phyloP scores from a whole-genome alignment of 2,113 vertebrate species.

The Catharus fuscescens region DNA sequence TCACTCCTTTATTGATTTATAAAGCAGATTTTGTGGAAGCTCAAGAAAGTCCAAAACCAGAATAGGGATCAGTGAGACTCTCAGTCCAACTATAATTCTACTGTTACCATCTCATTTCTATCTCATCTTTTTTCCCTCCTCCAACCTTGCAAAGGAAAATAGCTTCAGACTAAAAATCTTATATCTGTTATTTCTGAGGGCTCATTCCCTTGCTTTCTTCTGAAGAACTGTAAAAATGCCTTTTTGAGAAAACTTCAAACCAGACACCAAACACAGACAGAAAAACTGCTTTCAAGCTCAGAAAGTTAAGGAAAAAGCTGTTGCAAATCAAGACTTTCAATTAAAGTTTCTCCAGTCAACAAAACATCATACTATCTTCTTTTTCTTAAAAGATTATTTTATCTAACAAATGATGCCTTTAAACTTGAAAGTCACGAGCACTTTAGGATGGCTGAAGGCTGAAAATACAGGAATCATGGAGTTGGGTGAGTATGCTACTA shows the following conservation, averaged over 20 bases:
- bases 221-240: neutral
- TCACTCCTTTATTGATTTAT: neutral
- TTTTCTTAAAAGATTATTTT: neutral
- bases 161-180: neutral
- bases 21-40: neutral
- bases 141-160: neutral
- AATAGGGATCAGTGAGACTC: neutral
- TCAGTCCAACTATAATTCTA: neutral
- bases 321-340: neutral
- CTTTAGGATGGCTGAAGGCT: neutral
- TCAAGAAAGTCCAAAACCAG: neutral
- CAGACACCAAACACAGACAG: neutral
- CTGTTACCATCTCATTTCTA: neutral
- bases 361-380: neutral
- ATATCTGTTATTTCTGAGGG: neutral
- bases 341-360: neutral
- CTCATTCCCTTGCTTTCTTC: neutral
- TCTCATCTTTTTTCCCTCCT: neutral
- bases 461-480: neutral
- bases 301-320: neutral
- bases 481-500: neutral
- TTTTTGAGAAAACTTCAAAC: neutral
- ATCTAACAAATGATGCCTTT: neutral
- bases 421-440: neutral
- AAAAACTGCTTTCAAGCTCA: neutral